Conservation (phyloP, 2,888 invertebrate species). For the Drosophila peninsularis region DNA sequence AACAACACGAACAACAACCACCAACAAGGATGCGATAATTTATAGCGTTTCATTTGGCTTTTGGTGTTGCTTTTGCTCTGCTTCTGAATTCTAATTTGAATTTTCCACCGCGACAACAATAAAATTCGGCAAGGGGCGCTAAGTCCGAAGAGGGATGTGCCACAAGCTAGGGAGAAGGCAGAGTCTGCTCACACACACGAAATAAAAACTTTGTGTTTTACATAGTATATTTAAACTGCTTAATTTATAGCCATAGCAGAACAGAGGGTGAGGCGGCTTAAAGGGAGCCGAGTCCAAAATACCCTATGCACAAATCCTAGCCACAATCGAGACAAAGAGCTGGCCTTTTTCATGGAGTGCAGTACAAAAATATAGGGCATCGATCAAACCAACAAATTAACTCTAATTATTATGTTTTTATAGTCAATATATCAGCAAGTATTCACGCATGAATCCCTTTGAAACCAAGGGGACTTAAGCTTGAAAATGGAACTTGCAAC, state of each 20-base stretch:
- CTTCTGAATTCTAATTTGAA: conserved; percentile 82
- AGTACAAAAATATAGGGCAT: too few species aligned
- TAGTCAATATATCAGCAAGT: too few species aligned
- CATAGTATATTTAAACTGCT: conserved; percentile 66
- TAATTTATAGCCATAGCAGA: conserved; percentile 73
- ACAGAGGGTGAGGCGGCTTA: conserved; percentile 17
- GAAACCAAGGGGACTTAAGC: too few species aligned
- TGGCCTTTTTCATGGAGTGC: too few species aligned
- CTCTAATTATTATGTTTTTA: too few species aligned
- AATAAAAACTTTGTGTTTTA: conserved; percentile 40
- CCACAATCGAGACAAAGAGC: too few species aligned
- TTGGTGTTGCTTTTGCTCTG: conserved; percentile 35
- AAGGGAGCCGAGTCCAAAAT: background rate
- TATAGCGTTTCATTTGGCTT: conserved; percentile 75
- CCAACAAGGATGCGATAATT: conserved; percentile 78
- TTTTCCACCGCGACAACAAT: conserved; percentile 79
- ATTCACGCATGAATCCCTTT: too few species aligned
- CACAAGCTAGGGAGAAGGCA: conserved; percentile 7
- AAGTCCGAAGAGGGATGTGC: conserved; percentile 2
- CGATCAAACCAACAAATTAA: too few species aligned
- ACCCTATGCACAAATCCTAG: background rate
- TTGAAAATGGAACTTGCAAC: too few species aligned
- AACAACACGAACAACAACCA: conserved; percentile 47
- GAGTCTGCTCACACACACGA: conserved; percentile 15
- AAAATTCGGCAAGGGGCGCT: conserved; percentile 57